Evolutionary conservation across 1,140 invertebrate genomes (phyloP), one percentile per base, ranked within the genome.

Genomic region (Lysiphlebus fabarum): DNA sequence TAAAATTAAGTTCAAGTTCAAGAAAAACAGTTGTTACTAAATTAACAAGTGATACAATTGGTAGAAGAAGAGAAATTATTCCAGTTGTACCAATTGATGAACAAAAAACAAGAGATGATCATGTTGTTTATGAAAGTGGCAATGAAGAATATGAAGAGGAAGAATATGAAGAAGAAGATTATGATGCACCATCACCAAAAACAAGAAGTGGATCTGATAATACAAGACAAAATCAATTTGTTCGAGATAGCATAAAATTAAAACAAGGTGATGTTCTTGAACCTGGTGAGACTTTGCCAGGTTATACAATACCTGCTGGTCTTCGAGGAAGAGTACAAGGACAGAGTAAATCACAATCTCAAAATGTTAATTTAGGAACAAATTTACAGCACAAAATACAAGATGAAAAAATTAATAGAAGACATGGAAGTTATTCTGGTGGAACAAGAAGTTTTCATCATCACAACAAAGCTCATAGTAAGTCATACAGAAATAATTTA

Each of bases 271-370:
- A 80, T 67, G 65, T 85, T 36, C 79, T 87, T 47, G 81, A 87
- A 71, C 82, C 86, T 2, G 86, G 86, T 17, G 79, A 86, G 64
- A 69, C 77, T 10, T 73, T 89, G 40, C 78, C 82, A 11, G 86
- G 85, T 3, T 87, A 84, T 57, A 83, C 81, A 12, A 85, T 89
- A 58, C 87, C 87, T 2, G 60, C 78, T 33, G 86, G 86, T n/a
- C 86, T 87, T 64, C 80, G 87, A 57, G 86, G 85, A 0, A 84
- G 83, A 72, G 81, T 89, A 0, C 76, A 81, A 14, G 80, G 82
- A 0, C 76, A 79, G 7, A 79, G 79, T 38, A 82, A 84, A 63
- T 84, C 85, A 6, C 85, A 87, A 71, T 82, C 84, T 11, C 86
- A 88, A 73, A 86, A 84, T 5, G 84, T 87, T 7, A 78, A 81